These are phyloP conservation scores for Poecilia wingei DNA, from an alignment of 2,797 vertebrate species.

Conservation along the genomic window DNA sequence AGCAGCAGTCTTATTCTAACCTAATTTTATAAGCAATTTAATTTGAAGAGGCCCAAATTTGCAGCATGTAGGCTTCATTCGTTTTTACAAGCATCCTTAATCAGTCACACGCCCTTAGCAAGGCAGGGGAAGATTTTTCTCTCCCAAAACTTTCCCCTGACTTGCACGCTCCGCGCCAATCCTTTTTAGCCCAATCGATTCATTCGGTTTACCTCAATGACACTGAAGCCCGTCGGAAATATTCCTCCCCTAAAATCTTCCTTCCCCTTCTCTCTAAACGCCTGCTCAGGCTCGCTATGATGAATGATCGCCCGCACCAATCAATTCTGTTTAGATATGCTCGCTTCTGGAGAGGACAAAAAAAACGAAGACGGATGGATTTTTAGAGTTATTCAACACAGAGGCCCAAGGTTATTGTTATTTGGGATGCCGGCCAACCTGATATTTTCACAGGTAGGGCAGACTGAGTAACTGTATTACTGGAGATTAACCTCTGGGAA, in stretches of 20 bases:
- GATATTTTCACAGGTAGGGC: slow-evolving; percentile 32
- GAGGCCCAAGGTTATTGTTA: slow-evolving; percentile 63
- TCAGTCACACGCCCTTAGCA: slow-evolving; percentile 4
- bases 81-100: slow-evolving; percentile 25
- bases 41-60: slow-evolving; percentile 49
- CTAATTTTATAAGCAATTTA: slow-evolving; percentile 50
- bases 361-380: slow-evolving; percentile 53
- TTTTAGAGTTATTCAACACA: slow-evolving; percentile 46
- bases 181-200: slow-evolving; percentile 41
- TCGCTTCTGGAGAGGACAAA: slow-evolving; percentile 50
- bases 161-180: neutral
- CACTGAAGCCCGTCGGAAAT: slow-evolving; percentile 39
- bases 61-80: slow-evolving; percentile 20
- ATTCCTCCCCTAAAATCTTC: slow-evolving; percentile 53
- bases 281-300: slow-evolving; percentile 47
- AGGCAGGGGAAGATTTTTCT: neutral
- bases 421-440: slow-evolving; percentile 48
- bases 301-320: slow-evolving; percentile 57
- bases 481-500: slow-evolving; percentile 12
- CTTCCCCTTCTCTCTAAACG: slow-evolving; percentile 39
- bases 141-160: neutral
- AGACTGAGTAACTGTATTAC: neutral
- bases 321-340: slow-evolving; percentile 75
- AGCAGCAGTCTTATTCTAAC: slow-evolving; percentile 35
- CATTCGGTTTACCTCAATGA: slow-evolving; percentile 47